Evolutionary conservation across 1,140 invertebrate genomes (phyloP).

Genomic region (Artemia franciscana): DNA sequence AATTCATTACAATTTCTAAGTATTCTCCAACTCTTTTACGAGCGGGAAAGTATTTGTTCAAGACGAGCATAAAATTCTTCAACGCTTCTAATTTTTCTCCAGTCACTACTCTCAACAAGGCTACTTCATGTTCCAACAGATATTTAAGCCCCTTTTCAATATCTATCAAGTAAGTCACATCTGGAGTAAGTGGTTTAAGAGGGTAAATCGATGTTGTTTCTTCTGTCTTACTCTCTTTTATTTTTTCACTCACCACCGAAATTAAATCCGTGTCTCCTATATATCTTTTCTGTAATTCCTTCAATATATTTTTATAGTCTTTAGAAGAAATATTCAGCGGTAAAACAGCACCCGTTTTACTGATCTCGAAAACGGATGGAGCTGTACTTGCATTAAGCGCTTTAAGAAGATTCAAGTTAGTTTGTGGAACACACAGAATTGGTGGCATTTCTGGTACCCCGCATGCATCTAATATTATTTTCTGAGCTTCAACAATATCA

Average conservation of each 20-base stretch:
- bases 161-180: constrained; percentile 52
- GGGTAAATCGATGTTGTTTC: neutral
- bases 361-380: neutral
- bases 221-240: neutral
- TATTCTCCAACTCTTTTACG: constrained; percentile 25
- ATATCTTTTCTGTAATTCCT: too few relatives aligned
- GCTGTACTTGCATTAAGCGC: neutral
- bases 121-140: constrained; percentile 54
- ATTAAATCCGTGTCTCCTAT: neutral
- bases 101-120: constrained; percentile 34
- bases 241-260: neutral
- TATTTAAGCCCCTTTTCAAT: constrained; percentile 57
- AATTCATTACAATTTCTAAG: neutral
- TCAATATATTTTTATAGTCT: too few relatives aligned
- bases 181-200: constrained; percentile 4
- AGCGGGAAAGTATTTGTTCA: constrained; percentile 48
- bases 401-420: neutral
- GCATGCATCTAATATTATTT: neutral
- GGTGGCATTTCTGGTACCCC: neutral
- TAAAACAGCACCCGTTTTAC: neutral
- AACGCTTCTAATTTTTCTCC: constrained; percentile 44
- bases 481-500: neutral
- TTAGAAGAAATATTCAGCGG: neutral
- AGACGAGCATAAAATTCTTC: constrained; percentile 38
- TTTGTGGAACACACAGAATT: neutral